phyloP scores from a whole-genome alignment of 1,140 invertebrate species.

The Paraescarpia echinospica region DNA sequence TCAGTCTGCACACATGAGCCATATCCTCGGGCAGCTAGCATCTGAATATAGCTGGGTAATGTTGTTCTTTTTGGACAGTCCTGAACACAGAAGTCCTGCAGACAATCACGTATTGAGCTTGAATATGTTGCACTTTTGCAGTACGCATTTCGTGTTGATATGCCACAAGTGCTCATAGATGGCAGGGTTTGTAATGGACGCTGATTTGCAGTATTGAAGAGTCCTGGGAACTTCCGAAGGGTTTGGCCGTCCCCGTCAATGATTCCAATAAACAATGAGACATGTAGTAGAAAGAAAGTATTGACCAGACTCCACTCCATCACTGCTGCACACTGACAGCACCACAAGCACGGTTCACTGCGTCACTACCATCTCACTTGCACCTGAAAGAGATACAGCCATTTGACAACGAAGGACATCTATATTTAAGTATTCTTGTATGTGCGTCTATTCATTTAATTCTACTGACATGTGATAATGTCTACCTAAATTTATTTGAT shows the following conservation, averaged over 20 bases:
- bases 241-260: neutral
- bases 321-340: neutral
- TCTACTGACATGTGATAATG: too few species aligned
- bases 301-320: neutral
- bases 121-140: slow-evolving; percentile 45
- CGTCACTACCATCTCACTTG: neutral
- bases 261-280: neutral
- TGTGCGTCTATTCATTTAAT: too few species aligned
- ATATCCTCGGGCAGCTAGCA: slow-evolving; percentile 36
- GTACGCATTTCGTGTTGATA: slow-evolving; percentile 43
- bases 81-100: slow-evolving; percentile 48
- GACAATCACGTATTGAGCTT: slow-evolving; percentile 39
- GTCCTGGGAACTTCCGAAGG: slow-evolving; percentile 41
- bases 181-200: slow-evolving; percentile 42
- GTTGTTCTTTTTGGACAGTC: slow-evolving; percentile 41
- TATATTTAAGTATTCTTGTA: too few species aligned
- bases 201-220: slow-evolving; percentile 46
- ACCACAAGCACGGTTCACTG: neutral
- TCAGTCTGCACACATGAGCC: slow-evolving; percentile 44
- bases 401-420: neutral
- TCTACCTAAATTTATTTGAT: too few species aligned
- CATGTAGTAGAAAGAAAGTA: neutral
- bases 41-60: slow-evolving; percentile 28
- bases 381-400: neutral
- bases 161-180: slow-evolving; percentile 47